These are phyloP conservation scores for Artibeus lituratus DNA, from an alignment of 2,797 vertebrate genomes.

Conservation along the genomic window DNA sequence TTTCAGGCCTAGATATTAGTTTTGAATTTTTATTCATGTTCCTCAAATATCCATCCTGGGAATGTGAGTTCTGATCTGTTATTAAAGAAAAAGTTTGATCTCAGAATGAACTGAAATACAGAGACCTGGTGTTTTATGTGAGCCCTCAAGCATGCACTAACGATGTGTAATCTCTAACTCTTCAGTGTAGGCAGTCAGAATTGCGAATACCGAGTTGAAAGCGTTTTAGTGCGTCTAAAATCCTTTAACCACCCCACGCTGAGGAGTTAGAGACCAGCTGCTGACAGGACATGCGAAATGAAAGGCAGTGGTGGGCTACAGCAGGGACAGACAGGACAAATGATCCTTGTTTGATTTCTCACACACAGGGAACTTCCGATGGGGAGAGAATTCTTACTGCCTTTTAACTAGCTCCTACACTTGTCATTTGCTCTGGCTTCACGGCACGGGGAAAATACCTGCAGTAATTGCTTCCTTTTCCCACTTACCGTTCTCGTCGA, in stretches of 20 bases:
- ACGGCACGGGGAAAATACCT: not conserved
- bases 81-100: conserved; percentile 68
- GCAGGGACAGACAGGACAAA: conserved; percentile 45
- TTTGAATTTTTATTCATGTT: not conserved
- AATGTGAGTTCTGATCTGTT: not conserved
- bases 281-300: conserved; percentile 77
- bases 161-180: conserved; percentile 73
- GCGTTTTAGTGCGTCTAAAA: conserved; percentile 61
- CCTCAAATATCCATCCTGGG: conserved; percentile 8
- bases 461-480: not conserved
- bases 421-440: conserved; percentile 34
- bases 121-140: conserved; percentile 50
- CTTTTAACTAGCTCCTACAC: conserved; percentile 50
- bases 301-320: conserved; percentile 64
- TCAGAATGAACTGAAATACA: conserved; percentile 80
- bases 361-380: conserved; percentile 55
- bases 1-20: conserved; percentile 22
- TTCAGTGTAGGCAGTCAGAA: conserved; percentile 69
- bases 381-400: conserved; percentile 35
- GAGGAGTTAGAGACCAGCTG: conserved; percentile 75
- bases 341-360: conserved; percentile 48
- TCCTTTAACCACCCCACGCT: conserved; percentile 68
- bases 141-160: conserved; percentile 75
- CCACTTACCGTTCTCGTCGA: conserved; percentile 94
- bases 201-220: conserved; percentile 48